Base-by-base conservation (phyloP, 2,888 invertebrate genomes). In the Acronicta aceris region DNA sequence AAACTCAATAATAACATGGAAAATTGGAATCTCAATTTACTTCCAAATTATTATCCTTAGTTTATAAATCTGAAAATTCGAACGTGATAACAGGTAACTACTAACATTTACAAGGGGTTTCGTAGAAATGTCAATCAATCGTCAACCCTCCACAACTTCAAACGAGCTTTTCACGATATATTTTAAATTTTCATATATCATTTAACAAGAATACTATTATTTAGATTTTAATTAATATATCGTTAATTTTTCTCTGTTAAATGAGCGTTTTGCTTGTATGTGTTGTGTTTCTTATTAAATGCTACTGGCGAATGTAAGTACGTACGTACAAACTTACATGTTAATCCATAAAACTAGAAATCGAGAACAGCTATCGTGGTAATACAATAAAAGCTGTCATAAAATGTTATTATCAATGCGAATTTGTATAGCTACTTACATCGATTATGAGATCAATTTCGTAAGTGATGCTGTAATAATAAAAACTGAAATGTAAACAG, bases 271-370 rank as follows among this genome's bases (percentile, higher is more conserved):
- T 50, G 21, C n/a, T n/a, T n/a, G n/a, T n/a, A n/a, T n/a, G n/a
- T n/a, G n/a, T n/a, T n/a, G n/a, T n/a, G n/a, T n/a, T n/a, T n/a
- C n/a, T n/a, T n/a, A n/a, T n/a, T n/a, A 38, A 70, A 58, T 52
- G 36, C 43, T 21, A 30, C 64, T 64, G 52, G 52, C 64, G 53
- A 70, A 70, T 43, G 53, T 64, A 21, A 17, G 46, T 64, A 42
- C 21, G 21, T 21, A 21, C 21, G 45, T 25, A 40, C 47, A 57
- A 40, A 50, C 53, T 71, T 53, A 64, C 47, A 48, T 60, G 59
- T 59, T 38, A 56, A 71, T 61, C 47, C 40, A 59, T 72, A 58
- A 42, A 56, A 51, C 55, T 55, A 13, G 16, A 17, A 45, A 52
- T 56, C 43, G 47, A 56, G 21, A 49, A 49, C 50, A 51, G 12